A percentile compares a stretch with the other conserved stretches of the same genome.
phyloP scores from a whole-genome alignment of 1,140 invertebrate species.

The Heliconius hewitsoni region DNA sequence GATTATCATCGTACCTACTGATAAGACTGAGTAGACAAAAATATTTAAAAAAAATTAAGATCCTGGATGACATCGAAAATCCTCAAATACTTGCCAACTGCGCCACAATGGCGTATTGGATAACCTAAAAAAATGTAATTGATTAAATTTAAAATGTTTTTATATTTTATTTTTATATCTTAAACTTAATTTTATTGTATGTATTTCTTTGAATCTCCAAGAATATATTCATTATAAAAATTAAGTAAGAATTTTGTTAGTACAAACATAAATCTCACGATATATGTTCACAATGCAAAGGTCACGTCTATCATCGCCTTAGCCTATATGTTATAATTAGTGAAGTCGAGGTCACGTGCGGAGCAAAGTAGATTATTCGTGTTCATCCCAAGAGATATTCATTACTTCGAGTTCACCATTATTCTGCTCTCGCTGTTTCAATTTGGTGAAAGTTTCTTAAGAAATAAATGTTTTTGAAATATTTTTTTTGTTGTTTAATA shows the following conservation, averaged over 20 bases:
- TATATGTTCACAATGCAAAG: conserved; percentile 5
- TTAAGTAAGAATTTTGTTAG: neutral
- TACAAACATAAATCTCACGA: neutral
- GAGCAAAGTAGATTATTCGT: conserved; percentile 41
- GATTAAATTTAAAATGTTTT: too few species aligned
- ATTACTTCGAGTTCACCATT: conserved; percentile 31
- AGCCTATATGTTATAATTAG: conserved; percentile 39
- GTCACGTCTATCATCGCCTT: conserved; percentile 30
- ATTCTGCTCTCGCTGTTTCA: conserved; percentile 28
- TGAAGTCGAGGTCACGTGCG: conserved; percentile 34
- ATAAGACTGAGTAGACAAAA: too few species aligned
- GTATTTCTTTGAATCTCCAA: too few species aligned
- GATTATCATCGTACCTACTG: too few species aligned
- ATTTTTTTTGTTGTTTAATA: neutral
- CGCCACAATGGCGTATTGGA: too few species aligned
- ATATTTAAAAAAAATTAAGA: too few species aligned
- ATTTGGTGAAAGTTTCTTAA: conserved; percentile 13
- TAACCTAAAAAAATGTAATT: too few species aligned
- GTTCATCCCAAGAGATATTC: conserved; percentile 37
- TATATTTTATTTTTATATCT: too few species aligned
- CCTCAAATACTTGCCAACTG: too few species aligned
- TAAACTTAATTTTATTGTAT: too few species aligned
- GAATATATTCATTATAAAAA: neutral
- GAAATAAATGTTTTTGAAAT: conserved; percentile 3
- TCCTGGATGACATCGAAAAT: too few species aligned